Evolutionary conservation across 2,113 vertebrate species (phyloP), one percentile per base, ranked within the genome.

Genomic region (Mus musculus): DNA sequence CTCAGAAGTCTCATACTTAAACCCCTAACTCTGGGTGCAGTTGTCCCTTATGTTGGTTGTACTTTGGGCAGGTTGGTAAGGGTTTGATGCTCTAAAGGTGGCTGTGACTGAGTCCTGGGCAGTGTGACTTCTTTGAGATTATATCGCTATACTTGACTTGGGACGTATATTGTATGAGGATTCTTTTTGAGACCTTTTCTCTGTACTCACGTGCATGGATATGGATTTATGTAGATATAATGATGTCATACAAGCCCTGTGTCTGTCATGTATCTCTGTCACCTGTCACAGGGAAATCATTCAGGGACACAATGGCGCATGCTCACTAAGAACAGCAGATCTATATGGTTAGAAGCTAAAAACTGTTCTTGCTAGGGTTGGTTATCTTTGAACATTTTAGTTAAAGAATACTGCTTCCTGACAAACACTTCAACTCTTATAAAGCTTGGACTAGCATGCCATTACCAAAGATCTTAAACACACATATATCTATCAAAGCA

Each of bases 331-430:
- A 97, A 94, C 1, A 84, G 52, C 69, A 89, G 17, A 46, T 93
- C 59, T 88, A 94, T 30, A 91, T 92, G 54, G 86, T 94, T 17
- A 89, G 24, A 96, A 91, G 24, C 28, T 91, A 89, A 93, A 92
- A 67, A 76, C 85, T 91, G 19, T 92, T 96, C 46, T 75, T 75
- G 7, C 67, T 87, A 93, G 86, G 20, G 2, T 65, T 84, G 96
- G 22, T 84, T 63, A 75, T 81, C 80, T 90, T 84, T 95, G 22
- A 69, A 19, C 61, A 76, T 73, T 96, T 97, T 94, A 33, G 28
- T 95, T 42, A 76, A 1, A 96, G 78, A 69, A 46, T 59, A 20
- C 17, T 89, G 30, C 71, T 86, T 73, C 88, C 76, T 39, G 93
- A 30, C 54, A 30, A 54, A 5, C 88, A 94, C 30, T 67, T 81